Evolutionary conservation across 2,113 vertebrate species (phyloP).

Genomic region (Pyrgilauda ruficollis): DNA sequence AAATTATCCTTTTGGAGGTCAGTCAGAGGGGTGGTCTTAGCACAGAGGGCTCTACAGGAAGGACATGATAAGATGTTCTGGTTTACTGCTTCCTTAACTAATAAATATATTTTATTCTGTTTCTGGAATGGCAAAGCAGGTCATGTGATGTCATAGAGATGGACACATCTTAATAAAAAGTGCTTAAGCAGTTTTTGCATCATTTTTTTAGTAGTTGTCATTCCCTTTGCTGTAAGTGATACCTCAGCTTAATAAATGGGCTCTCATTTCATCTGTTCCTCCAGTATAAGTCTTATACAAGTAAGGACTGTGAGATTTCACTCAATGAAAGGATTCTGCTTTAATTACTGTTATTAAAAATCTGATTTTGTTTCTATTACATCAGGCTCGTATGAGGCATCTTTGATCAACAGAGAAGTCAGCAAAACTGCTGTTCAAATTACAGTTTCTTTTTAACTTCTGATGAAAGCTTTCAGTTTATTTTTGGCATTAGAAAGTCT

Average conservation of each 20-base stretch:
- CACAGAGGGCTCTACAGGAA: not conserved
- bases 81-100: not conserved
- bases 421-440: conserved; percentile 35
- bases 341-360: conserved; percentile 37
- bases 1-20: not conserved
- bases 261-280: not conserved
- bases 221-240: not conserved
- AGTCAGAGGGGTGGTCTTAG: not conserved
- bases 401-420: conserved; percentile 51
- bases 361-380: not conserved
- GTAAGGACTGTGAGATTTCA: not conserved
- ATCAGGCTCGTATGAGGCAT: not conserved
- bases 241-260: not conserved
- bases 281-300: not conserved
- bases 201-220: not conserved
- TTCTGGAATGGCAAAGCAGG: not conserved
- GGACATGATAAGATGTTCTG: not conserved
- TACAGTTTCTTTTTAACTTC: conserved; percentile 45
- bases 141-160: not conserved
- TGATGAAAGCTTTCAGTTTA: conserved; percentile 44
- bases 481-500: conserved; percentile 23
- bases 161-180: not conserved
- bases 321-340: not conserved
- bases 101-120: not conserved
- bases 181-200: not conserved